Base-by-base conservation (phyloP, 2,113 vertebrate species). In the Pachyramphus minor region DNA sequence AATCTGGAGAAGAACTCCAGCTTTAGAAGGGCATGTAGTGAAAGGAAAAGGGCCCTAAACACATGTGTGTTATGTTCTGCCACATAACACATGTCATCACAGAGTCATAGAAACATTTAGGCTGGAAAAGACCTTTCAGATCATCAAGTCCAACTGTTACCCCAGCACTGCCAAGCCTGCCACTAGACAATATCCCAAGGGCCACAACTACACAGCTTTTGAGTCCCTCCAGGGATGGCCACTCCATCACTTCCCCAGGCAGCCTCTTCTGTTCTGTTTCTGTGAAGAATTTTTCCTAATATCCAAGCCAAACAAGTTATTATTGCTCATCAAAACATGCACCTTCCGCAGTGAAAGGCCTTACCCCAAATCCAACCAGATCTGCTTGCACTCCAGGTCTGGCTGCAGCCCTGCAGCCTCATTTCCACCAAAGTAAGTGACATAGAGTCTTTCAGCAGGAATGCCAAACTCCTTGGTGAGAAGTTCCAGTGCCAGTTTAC, bases 281-380 rank as follows among this genome's bases (percentile, higher is more conserved):
- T 59, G 39, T 53, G 45, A 53, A 75, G 19, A 58, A 2, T 68
- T 47, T 42, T 63, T 50, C 31, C 25, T 56, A 33, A 63, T 37
- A 63, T 24, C 42, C 49, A 56, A 84, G 12, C 42, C 56, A 56
- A 71, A 63, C 41, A 76, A 62, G 27, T 16, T 14, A 50, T 20
- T 31, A 17, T 1, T 9, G 20, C 22, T 72, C 18, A 85, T 14
- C 87, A 64, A 81, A 84, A 56, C 14, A 62, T 1, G 5, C 23
- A 50, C 41, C 28, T 71, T 73, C 31, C 56, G 68, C 56, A 39
- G 5, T 17, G 37, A 15, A 49, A 89, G 24, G 31, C 37, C 94
- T 98, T 97, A 99, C 99, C 99, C 99, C n/a, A 99, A 90, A 94
- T 99, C 98, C n/a, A 99, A 97, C 99, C 99, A 99, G 93, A 99